Evolutionary conservation across 2,113 vertebrate genomes (phyloP).

Genomic region (Oncorhynchus gorbuscha): DNA sequence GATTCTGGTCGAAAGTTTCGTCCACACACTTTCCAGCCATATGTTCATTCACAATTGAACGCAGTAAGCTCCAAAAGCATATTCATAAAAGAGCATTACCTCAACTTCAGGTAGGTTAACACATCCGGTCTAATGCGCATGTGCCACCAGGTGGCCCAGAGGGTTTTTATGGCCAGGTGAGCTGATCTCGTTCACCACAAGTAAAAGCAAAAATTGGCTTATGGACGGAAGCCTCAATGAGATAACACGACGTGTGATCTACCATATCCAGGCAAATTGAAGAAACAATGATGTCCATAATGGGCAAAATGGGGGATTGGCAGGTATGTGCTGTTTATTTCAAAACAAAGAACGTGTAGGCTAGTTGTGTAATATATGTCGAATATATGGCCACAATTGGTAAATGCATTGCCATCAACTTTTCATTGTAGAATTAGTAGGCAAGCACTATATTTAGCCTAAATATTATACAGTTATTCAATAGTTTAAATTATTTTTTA

Average conservation of each 20-base stretch:
- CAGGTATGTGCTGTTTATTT: slow-evolving; percentile 83
- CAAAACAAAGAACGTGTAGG: slow-evolving; percentile 39
- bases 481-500: too few relatives aligned
- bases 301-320: slow-evolving; percentile 95
- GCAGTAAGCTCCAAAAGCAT: background rate
- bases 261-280: slow-evolving; percentile 52
- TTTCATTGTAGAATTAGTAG: too few relatives aligned
- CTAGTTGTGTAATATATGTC: slow-evolving; percentile 6
- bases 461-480: too few relatives aligned
- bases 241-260: slow-evolving; percentile 78
- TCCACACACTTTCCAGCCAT: background rate
- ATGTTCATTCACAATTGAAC: background rate
- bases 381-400: background rate
- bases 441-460: too few relatives aligned
- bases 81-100: slow-evolving; percentile 8
- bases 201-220: slow-evolving; percentile 85
- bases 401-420: background rate
- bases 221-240: slow-evolving; percentile 76
- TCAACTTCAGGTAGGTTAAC: slow-evolving; percentile 50
- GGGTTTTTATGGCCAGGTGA: slow-evolving; percentile 93
- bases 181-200: slow-evolving; percentile 78
- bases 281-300: slow-evolving; percentile 85
- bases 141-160: slow-evolving; percentile 84
- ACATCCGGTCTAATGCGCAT: slow-evolving; percentile 85
- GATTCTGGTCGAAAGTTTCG: background rate